Conservation (phyloP, 2,888 invertebrate species). For the Steinernema carpocapsae region DNA sequence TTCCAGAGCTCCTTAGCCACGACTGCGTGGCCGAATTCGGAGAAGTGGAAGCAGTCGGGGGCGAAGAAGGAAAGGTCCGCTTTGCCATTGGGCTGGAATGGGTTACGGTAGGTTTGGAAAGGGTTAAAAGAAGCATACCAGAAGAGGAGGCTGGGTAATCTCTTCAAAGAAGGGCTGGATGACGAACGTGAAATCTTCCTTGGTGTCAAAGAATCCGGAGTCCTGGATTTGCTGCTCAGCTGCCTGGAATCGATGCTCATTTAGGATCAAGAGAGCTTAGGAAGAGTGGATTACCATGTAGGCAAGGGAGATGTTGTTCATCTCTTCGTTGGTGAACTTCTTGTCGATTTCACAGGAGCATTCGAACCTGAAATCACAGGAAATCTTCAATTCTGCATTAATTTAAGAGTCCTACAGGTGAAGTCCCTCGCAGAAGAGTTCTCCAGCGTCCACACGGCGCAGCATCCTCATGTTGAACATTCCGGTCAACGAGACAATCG, state of each 20-base stretch:
- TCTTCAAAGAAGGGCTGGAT: slow-evolving; percentile 60
- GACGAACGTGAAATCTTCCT: slow-evolving; percentile 57
- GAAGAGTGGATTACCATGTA: slow-evolving; percentile 56
- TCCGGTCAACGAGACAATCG: slow-evolving; percentile 57
- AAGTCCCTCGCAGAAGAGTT: slow-evolving; percentile 55
- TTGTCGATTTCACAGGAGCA: slow-evolving; percentile 55
- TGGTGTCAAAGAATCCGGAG: slow-evolving; percentile 53
- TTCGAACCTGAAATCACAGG: slow-evolving; percentile 50
- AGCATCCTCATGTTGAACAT: slow-evolving; percentile 61
- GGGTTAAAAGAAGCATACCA: slow-evolving; percentile 20
- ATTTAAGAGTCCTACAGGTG: slow-evolving; percentile 44
- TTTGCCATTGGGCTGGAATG: slow-evolving; percentile 47
- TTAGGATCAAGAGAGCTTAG: not conserved
- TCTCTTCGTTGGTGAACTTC: slow-evolving; percentile 50
- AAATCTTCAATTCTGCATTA: no score
- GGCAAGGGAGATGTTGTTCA: slow-evolving; percentile 47
- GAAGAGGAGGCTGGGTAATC: slow-evolving; percentile 49
- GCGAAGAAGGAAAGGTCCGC: slow-evolving; percentile 56
- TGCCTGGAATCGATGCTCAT: slow-evolving; percentile 36
- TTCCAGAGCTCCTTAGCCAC: slow-evolving; percentile 18
- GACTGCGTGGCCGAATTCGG: slow-evolving; percentile 5
- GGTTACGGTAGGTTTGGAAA: not conserved
- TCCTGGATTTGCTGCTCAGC: slow-evolving; percentile 50
- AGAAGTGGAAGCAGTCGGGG: slow-evolving; percentile 60
- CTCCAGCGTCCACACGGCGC: slow-evolving; percentile 51